Base-by-base conservation (phyloP, 2,888 invertebrate species). In the Schrankia costaestrigalis region DNA sequence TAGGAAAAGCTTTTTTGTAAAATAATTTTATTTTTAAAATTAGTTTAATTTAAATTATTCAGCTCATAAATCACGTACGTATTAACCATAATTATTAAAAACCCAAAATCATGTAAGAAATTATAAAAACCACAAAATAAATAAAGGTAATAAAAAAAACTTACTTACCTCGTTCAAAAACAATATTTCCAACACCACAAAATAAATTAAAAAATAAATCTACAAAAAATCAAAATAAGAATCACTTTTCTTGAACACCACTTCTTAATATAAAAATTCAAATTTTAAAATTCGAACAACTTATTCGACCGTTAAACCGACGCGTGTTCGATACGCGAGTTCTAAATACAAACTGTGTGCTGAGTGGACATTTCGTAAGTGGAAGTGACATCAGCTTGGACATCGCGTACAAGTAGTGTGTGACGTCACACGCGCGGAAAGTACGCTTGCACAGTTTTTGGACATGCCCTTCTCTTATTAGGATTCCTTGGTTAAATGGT, bases 341-440 rank as follows among this genome's bases (percentile, higher is more conserved):
- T 11, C 36, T 21, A 2, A 8, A 14, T 26, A 6, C 19, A 13
- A 14, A 50, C 55, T 50, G 40, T 30, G 3, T 36, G 52, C 52
- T 55, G 52, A 53, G 29, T 41, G 35, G 21, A 4, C 55, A 46
- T 50, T 53, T 55, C 42, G 43, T 32, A 52, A 54, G 15, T 22
- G 24, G 40, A 52, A 46, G 51, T 49, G 54, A 54, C 50, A 35
- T 38, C 9, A 15, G 21, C 26, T 37, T 13, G 30, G 35, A 26
- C 8, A 27, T 41, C 32, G 31, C 11, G 11, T 25, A 32, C 26
- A 30, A 38, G 14, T 13, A 15, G 10, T 13, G 17, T 9, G 2
- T 50, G 42, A 50, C 55, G 51, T 53, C 55, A 51, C 14, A n/a
- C n/a, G n/a, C n/a, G n/a, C n/a, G n/a, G n/a, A n/a, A n/a, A n/a